Base-by-base conservation (phyloP, 2,888 invertebrate species). In the Drosophila affinis region DNA sequence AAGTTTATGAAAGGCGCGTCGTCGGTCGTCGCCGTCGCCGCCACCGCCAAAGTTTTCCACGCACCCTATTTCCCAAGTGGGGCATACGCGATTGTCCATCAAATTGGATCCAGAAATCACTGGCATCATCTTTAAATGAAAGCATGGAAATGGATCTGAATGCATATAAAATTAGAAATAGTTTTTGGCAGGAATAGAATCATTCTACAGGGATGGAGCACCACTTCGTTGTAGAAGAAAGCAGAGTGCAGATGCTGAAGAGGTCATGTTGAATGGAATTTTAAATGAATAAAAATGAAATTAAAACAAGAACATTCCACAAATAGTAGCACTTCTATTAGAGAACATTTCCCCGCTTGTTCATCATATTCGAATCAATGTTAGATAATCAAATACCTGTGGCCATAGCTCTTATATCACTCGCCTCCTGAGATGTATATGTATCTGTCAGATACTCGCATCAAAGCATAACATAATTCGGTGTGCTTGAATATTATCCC, bases 1-100 rank as follows among this genome's bases (percentile, higher is more conserved):
- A 83, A 83, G 82, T 84, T 84, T 87, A 89, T 84, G 89, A 83
- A 83, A 83, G 76, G 74, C 89, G 88, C 88, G 88, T 88, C 75
- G 59, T 29, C 46, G 34, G 46, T 21, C 52, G 18, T 48, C 44
- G 59, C 4, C 24, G 62, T 9, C 59, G 73, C 17, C 81, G 88
- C 76, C 81, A 87, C 76, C 85, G 78, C 74, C 78, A 83, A 83
- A 79, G 84, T 83, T 85, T 72, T 62, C 44, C 53, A 34, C 24
- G 34, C 47, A 60, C 60, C 32, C 17, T 27, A 9, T 18, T 7
- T n/a, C 7, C 39, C 14, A 7, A n/a, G 39, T 39, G 39, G 39
- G n/a, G 39, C 3, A 3, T 14, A 3, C 39, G 2, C 39, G 39
- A 39, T 1, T n/a, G 1, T 7, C 39, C 39, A 39, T 6, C 39